Evolutionary conservation across 2,113 vertebrate genomes (phyloP).

Genomic region (Pachyramphus minor): DNA sequence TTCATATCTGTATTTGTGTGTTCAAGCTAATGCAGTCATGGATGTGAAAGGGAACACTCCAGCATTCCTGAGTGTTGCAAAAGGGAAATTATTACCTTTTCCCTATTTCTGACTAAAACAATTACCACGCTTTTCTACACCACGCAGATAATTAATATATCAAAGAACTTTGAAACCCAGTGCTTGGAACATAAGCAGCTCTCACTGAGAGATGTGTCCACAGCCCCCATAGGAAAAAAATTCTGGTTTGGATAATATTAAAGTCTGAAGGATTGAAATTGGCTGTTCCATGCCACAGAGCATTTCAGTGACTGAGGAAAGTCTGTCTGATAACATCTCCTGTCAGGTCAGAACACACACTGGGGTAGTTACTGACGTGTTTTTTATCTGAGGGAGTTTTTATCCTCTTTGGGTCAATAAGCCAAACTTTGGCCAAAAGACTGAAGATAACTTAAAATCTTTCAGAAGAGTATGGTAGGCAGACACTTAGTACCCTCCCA

Average conservation of each 20-base stretch:
- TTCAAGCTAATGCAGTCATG: background rate
- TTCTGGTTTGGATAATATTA: background rate
- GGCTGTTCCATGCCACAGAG: background rate
- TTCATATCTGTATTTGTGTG: background rate
- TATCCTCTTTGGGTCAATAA: background rate
- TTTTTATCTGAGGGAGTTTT: background rate
- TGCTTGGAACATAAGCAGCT: background rate
- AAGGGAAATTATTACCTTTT: background rate
- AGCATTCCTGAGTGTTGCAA: background rate
- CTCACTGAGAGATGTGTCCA: background rate
- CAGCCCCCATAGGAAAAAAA: background rate
- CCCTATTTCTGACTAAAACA: background rate
- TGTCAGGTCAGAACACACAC: background rate
- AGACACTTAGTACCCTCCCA: background rate
- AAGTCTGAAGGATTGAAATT: background rate
- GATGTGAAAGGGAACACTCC: conserved; percentile 26
- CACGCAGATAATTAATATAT: background rate
- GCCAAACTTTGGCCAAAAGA: background rate
- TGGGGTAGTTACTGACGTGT: background rate
- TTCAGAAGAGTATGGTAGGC: background rate
- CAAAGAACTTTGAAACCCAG: background rate
- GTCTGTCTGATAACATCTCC: background rate
- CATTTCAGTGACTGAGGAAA: background rate
- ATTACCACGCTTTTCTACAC: background rate
- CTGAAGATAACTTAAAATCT: background rate